phyloP scores from a whole-genome alignment of 2,888 invertebrate species.

The Mimas tiliae region DNA sequence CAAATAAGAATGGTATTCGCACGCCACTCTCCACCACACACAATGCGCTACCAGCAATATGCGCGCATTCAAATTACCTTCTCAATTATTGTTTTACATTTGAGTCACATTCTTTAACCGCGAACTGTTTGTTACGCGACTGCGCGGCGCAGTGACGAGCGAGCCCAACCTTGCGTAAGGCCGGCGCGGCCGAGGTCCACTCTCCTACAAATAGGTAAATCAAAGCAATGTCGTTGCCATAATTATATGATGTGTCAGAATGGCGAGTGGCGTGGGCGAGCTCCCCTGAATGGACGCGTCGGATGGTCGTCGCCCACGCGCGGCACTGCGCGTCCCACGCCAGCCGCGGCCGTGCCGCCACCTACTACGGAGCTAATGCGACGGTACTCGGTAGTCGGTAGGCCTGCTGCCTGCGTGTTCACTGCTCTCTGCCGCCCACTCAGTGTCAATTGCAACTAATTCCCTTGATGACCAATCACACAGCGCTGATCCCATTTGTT shows the following conservation, averaged over 20 bases:
- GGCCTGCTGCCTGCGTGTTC: conserved; percentile 9
- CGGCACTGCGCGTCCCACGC: conserved; percentile 36
- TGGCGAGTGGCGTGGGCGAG: conserved; percentile 62
- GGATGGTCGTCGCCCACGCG: conserved; percentile 61
- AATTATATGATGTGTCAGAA: conserved; percentile 60
- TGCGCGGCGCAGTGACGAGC: background rate
- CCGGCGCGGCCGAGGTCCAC: conserved; percentile 29
- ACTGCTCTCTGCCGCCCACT: conserved; percentile 43
- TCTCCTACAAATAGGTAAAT: conserved; percentile 53
- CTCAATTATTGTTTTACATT: conserved; percentile 43
- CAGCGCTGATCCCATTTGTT: conserved; percentile 54
- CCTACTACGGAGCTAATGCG: conserved; percentile 40
- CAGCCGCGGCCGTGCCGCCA: conserved; percentile 35
- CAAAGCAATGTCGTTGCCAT: conserved; percentile 55
- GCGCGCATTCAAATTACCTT: conserved; percentile 48
- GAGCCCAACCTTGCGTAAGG: background rate
- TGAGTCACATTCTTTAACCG: conserved; percentile 9
- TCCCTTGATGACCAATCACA: conserved; percentile 58
- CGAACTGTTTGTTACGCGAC: conserved; percentile 22
- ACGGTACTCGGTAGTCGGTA: conserved; percentile 10
- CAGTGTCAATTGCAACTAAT: conserved; percentile 47
- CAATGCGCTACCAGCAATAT: conserved; percentile 55
- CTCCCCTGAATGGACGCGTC: conserved; percentile 74
- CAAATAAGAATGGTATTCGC: conserved; percentile 76
- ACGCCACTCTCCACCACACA: conserved; percentile 41